Conservation (phyloP, 1,140 invertebrate species). For the Drosophila willistoni region DNA sequence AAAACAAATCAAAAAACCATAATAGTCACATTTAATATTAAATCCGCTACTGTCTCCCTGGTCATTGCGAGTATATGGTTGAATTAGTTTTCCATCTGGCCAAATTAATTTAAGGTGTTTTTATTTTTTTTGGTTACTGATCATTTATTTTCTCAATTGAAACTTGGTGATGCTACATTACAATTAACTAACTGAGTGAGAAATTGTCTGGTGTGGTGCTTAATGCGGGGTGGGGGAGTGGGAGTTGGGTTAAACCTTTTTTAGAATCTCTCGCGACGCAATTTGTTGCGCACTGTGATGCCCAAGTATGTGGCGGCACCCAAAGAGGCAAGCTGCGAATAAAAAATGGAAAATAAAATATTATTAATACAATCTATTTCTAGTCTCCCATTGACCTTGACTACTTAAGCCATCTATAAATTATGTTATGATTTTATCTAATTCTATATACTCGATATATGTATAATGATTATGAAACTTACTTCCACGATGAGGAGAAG, state of each 20-base stretch:
- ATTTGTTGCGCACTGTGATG: constrained; percentile 75
- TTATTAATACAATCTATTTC: constrained; percentile 44
- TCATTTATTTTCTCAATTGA: constrained; percentile 35
- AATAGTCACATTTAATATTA: neutral
- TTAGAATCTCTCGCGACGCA: constrained; percentile 72
- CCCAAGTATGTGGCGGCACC: constrained; percentile 68
- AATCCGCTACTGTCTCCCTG: neutral
- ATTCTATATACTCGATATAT: constrained; percentile 29
- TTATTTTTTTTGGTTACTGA: constrained; percentile 16
- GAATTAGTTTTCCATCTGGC: constrained; percentile 7
- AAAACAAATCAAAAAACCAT: too few species aligned
- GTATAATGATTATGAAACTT: constrained; percentile 34
- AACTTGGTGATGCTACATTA: constrained; percentile 35
- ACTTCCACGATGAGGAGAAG: constrained; percentile 68
- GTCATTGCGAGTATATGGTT: neutral
- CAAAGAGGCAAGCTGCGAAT: constrained; percentile 58
- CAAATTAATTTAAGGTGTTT: constrained; percentile 12
- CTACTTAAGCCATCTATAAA: constrained; percentile 50
- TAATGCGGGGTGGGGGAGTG: neutral
- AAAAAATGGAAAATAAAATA: constrained; percentile 12
- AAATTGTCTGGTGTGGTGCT: neutral
- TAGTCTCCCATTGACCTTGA: constrained; percentile 31
- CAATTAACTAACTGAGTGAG: constrained; percentile 25
- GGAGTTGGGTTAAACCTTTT: constrained; percentile 15
- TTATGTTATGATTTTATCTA: constrained; percentile 28